These are phyloP conservation scores for Myotis myotis DNA, from an alignment of 2,797 vertebrate species.

Conservation along the genomic window DNA sequence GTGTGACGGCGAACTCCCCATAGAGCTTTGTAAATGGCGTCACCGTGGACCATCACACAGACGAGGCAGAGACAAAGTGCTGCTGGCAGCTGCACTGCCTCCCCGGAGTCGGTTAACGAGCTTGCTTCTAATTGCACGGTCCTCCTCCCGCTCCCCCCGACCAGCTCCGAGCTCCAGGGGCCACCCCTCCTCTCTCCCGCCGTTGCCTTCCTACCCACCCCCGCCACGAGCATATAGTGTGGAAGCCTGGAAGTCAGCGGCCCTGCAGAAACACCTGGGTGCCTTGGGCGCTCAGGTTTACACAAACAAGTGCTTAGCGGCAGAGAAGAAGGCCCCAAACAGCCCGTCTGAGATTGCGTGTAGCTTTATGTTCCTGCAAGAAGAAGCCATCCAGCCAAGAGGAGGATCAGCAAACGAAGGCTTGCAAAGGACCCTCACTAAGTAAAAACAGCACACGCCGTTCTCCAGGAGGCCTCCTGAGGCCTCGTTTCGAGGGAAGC, in stretches of 20 bases:
- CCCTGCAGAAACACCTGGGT: not conserved
- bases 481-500: conserved; percentile 29
- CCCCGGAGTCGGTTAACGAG: not conserved
- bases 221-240: not conserved
- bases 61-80: not conserved
- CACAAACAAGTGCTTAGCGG: conserved; percentile 10
- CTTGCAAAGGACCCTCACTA: conserved; percentile 37
- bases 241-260: not conserved
- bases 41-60: not conserved
- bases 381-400: not conserved
- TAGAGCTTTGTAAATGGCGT: not conserved
- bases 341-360: not conserved
- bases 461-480: conserved; percentile 4
- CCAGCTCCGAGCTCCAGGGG: no score
- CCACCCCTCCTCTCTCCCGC: not conserved
- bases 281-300: not conserved
- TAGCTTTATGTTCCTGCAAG: not conserved
- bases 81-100: not conserved
- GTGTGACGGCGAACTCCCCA: not conserved
- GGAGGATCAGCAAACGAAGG: conserved; percentile 44
- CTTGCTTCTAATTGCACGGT: not conserved
- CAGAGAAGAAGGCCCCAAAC: not conserved
- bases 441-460: conserved; percentile 23
- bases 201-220: not conserved
- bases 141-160: no score